Percentiles rank a stretch among this genome's conserved stretches.
Evolutionary conservation across 1,140 invertebrate species (phyloP).

Genomic region (Mamestra configurata): DNA sequence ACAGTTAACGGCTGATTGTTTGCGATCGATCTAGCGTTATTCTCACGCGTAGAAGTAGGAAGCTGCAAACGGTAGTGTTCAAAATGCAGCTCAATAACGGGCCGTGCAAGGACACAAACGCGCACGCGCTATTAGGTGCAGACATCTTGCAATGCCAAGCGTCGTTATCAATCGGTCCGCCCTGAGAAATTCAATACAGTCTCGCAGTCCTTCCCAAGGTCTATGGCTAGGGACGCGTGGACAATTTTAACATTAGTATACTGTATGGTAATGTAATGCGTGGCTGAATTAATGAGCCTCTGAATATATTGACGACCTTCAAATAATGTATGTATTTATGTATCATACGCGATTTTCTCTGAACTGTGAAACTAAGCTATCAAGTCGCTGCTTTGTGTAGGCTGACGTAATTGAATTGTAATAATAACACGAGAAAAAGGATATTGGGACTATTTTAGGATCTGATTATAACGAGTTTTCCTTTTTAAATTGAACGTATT

Average conservation of each 20-base stretch:
- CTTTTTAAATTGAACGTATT: neutral
- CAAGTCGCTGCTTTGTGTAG: neutral
- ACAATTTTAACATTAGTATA: slow-evolving; percentile 2
- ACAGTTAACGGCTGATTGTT: slow-evolving; percentile 38
- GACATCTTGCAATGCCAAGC: slow-evolving; percentile 4
- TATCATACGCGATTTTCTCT: slow-evolving; percentile 35
- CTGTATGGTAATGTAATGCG: slow-evolving; percentile 25
- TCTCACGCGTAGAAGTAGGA: neutral
- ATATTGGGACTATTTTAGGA: slow-evolving; percentile 12
- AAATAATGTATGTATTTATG: slow-evolving; percentile 39
- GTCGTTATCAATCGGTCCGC: neutral
- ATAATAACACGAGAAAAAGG: slow-evolving; percentile 9
- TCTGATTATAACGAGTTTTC: neutral
- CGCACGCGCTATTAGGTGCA: neutral
- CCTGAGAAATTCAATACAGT: neutral
- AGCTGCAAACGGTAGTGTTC: neutral
- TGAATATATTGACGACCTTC: slow-evolving; percentile 41
- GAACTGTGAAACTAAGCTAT: slow-evolving; percentile 7
- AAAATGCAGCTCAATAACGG: neutral
- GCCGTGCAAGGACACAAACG: neutral
- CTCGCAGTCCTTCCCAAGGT: slow-evolving; percentile 17
- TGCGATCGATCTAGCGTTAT: neutral
- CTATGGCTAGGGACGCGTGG: neutral
- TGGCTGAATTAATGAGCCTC: slow-evolving; percentile 32
- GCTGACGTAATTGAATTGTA: slow-evolving; percentile 8